Base-by-base conservation (phyloP, 2,888 invertebrate species). In the Sarcophaga caerulescens region DNA sequence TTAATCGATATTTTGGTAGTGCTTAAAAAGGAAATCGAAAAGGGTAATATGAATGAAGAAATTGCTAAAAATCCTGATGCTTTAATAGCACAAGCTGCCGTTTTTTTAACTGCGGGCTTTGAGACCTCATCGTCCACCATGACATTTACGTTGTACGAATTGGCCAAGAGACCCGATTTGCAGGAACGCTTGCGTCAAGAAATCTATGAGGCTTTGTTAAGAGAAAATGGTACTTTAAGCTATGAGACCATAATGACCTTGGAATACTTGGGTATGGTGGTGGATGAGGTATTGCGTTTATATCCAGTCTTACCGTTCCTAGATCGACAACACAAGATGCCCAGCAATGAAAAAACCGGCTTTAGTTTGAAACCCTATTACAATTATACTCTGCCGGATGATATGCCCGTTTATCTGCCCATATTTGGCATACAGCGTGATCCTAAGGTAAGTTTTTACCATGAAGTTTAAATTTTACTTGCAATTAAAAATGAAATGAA, bases 1-100 rank as follows among this genome's bases (percentile, higher is more conserved):
- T 91, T 95, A 1, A 93, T 95, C 63, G 94, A 94, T 87, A 88
- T 94, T 5, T 88, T 95, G 14, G 90, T 94, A 57, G 91, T 92
- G 2, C 83, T 94, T 6, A 93, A 92, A 47, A 90, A 92, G 71
- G 90, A 91, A 68, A 89, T 89, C 0, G 87, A 75, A 19, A 88
- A 89, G 6, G 81, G 88, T 0, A 74, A 87, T 1, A 86, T 88
- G 12, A 88, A 89, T 68, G 77, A 82, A 10, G 80, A 88, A 0
- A 88, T 90, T 19, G 85, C 90, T 47, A 88, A 89, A 17, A 85
- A 89, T 8, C 89, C 89, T 3, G 93, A 93, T 71, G 88, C 91
- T 19, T 77, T 93, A 11, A 90, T 92, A 4, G 92, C 93, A 3
- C 93, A 93, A 75, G 93, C 93, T 0, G 91, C 91, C 0, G 89